These are phyloP conservation scores for Diplogasteroides magnus DNA, from an alignment of 1,140 invertebrate genomes.

Conservation along the genomic window DNA sequence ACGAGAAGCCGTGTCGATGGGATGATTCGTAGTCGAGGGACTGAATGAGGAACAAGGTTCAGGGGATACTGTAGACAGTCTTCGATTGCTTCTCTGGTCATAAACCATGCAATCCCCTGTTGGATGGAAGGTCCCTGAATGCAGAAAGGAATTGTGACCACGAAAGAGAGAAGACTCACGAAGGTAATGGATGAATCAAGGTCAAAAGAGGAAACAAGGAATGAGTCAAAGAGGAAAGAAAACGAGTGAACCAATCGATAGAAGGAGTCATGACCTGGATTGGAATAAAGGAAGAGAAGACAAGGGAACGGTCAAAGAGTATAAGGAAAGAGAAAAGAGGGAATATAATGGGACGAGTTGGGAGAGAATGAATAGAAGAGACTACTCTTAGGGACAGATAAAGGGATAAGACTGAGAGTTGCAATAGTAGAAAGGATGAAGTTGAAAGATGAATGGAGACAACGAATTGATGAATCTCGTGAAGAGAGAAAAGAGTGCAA, in stretches of 20 bases:
- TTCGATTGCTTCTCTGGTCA: conserved; percentile 7
- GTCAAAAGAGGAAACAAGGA: conserved; percentile 11
- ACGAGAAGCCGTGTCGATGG: conserved; percentile 57
- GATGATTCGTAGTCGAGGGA: conserved; percentile 57
- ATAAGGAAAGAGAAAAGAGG: not conserved
- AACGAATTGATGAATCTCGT: not conserved
- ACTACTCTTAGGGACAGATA: not conserved
- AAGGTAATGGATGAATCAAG: conserved; percentile 1
- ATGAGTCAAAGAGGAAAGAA: not conserved
- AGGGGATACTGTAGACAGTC: no score
- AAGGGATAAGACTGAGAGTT: conserved; percentile 8
- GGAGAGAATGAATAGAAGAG: not conserved
- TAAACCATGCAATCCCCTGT: not conserved
- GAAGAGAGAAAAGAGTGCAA: not conserved
- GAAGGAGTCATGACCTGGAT: not conserved
- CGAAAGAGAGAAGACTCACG: conserved; percentile 11
- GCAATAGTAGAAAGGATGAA: conserved; percentile 1
- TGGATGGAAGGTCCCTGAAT: not conserved
- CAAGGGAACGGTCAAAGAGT: not conserved
- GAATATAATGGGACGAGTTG: not conserved
- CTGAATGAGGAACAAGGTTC: no score
- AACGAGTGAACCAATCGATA: conserved; percentile 12
- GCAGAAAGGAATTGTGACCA: no score
- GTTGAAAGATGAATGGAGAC: conserved; percentile 19
- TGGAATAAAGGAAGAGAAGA: not conserved